These are phyloP conservation scores for Campopleginae sp. DNA, from an alignment of 2,888 invertebrate genomes.

Conservation along the genomic window DNA sequence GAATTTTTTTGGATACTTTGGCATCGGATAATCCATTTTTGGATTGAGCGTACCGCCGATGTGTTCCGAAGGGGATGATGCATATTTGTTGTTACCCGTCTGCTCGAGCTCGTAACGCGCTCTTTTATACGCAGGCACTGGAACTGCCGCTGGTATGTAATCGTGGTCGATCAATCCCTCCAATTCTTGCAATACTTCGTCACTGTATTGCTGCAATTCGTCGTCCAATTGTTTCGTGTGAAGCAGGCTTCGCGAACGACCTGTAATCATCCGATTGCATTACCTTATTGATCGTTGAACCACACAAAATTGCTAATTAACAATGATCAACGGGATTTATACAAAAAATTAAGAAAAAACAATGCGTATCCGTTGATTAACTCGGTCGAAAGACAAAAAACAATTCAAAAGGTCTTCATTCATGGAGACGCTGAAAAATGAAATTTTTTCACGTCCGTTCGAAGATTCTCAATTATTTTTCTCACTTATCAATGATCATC, in stretches of 20 bases:
- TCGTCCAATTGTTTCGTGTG: slow-evolving; percentile 81
- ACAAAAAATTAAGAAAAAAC: no score
- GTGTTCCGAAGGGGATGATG: slow-evolving; percentile 70
- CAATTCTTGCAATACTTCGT: slow-evolving; percentile 80
- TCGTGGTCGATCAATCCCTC: slow-evolving; percentile 82
- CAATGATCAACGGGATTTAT: no score
- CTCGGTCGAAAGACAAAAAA: no score
- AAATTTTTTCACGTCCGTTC: no score
- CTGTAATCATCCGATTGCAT: slow-evolving; percentile 68
- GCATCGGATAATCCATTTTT: slow-evolving; percentile 67
- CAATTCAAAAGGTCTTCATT: no score
- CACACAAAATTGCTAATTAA: background rate
- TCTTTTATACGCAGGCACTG: slow-evolving; percentile 78
- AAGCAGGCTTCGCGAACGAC: slow-evolving; percentile 81
- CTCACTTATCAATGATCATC: background rate
- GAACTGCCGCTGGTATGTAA: slow-evolving; percentile 78
- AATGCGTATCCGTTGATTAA: no score
- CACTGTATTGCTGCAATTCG: slow-evolving; percentile 80
- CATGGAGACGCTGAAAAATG: no score
- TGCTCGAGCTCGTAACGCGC: slow-evolving; percentile 76
- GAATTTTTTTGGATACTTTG: slow-evolving; percentile 81
- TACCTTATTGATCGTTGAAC: background rate
- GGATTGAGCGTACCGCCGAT: slow-evolving; percentile 74
- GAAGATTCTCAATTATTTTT: background rate
- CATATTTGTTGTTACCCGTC: slow-evolving; percentile 68